Evolutionary conservation across 2,888 invertebrate genomes (phyloP).

Genomic region (Syrista parreyssii): DNA sequence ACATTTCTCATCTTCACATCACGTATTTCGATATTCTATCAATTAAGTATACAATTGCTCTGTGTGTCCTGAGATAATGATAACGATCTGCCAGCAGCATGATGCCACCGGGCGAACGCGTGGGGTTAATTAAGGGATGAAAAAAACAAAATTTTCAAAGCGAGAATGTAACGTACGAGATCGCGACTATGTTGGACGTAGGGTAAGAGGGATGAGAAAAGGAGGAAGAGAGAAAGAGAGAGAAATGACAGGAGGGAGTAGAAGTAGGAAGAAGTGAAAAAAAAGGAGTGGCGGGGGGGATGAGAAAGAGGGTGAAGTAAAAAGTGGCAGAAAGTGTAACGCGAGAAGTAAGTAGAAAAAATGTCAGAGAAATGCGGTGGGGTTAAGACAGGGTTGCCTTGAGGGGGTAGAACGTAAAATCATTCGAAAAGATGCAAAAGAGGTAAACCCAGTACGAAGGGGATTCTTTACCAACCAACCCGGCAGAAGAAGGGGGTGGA

Average conservation of each 20-base stretch:
- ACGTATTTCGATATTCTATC: neutral
- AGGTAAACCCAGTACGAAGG: neutral
- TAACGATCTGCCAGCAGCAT: conserved; percentile 12
- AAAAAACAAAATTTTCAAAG: neutral
- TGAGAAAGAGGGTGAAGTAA: neutral
- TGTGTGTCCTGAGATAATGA: neutral
- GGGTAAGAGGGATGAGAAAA: neutral
- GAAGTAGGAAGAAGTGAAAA: neutral
- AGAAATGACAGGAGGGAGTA: neutral
- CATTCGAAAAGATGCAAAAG: neutral
- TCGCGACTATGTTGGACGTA: neutral
- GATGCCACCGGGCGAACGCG: neutral
- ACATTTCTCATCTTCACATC: neutral
- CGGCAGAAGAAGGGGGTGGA: neutral
- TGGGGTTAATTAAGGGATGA: neutral
- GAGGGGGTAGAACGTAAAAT: neutral
- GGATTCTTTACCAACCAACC: neutral
- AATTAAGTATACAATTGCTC: neutral
- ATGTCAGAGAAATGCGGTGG: neutral
- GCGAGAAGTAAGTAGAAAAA: neutral
- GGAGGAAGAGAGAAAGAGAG: neutral
- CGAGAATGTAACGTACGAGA: neutral
- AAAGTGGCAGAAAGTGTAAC: neutral
- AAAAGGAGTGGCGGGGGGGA: too few relatives aligned
- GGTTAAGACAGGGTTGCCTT: neutral